These are phyloP conservation scores for Chrysochloris asiatica DNA, from an alignment of 2,113 vertebrate genomes.

Conservation along the genomic window DNA sequence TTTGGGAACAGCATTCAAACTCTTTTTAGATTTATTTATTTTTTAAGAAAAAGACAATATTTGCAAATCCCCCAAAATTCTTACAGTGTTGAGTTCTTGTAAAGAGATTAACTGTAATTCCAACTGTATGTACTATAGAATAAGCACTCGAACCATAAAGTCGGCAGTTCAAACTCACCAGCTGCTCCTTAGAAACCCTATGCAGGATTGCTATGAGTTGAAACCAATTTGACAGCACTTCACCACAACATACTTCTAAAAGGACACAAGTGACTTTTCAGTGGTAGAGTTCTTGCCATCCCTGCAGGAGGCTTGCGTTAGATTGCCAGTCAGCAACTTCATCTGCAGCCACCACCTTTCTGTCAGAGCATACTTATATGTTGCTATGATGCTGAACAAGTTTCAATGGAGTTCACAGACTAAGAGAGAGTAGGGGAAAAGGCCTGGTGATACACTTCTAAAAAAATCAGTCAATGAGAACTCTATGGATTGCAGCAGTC, in stretches of 20 bases:
- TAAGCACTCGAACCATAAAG: too few species aligned
- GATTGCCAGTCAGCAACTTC: not conserved
- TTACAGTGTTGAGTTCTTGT: too few species aligned
- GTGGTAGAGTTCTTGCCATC: not conserved
- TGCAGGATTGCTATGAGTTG: too few species aligned
- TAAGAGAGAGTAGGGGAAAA: not conserved
- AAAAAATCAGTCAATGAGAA: not conserved
- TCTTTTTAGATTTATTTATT: not conserved
- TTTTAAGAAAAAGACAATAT: not conserved
- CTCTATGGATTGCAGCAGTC: not conserved
- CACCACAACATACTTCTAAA: too few species aligned
- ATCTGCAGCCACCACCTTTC: not conserved
- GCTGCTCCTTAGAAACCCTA: too few species aligned
- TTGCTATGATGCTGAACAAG: not conserved
- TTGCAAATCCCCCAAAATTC: constrained; percentile 59
- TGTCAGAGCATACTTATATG: not conserved
- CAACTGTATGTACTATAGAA: too few species aligned
- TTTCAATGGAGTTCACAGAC: not conserved
- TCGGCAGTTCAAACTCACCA: too few species aligned
- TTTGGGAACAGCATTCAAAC: constrained; percentile 23
- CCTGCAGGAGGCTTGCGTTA: not conserved
- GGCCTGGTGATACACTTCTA: not conserved
- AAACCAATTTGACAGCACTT: too few species aligned
- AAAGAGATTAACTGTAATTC: too few species aligned
- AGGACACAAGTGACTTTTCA: not conserved